Evolutionary conservation across 2,888 invertebrate species (phyloP).

Genomic region (Pristionchus arcanus): DNA sequence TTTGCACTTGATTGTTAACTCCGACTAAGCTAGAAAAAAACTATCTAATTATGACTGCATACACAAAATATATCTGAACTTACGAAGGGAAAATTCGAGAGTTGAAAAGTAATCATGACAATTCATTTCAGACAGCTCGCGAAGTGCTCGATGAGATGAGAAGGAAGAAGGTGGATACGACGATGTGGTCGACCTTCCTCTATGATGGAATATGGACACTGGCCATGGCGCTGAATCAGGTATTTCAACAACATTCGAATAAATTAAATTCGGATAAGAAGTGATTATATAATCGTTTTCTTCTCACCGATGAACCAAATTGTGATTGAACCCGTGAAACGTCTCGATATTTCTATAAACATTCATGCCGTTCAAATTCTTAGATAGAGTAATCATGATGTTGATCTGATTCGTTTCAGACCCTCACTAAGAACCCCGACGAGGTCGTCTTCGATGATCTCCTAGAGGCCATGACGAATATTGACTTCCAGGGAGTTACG

Average conservation of each 20-base stretch:
- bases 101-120: not conserved
- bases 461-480: slow-evolving; percentile 87
- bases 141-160: slow-evolving; percentile 59
- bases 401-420: not conserved
- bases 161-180: slow-evolving; percentile 83
- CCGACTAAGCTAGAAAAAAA: too few species aligned
- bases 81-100: too few species aligned
- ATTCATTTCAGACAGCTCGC: slow-evolving; percentile 58
- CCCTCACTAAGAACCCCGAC: slow-evolving; percentile 56
- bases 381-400: too few species aligned
- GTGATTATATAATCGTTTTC: too few species aligned
- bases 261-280: too few species aligned
- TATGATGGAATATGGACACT: slow-evolving; percentile 99
- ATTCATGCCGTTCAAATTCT: too few species aligned
- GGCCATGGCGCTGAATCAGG: slow-evolving; percentile 87
- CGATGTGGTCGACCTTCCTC: slow-evolving; percentile 89
- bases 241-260: too few species aligned
- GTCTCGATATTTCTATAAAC: too few species aligned
- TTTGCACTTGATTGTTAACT: not conserved
- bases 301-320: too few species aligned
- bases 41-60: too few species aligned
- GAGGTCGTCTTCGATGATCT: slow-evolving; percentile 64
- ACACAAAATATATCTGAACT: too few species aligned
- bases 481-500: slow-evolving; percentile 94
- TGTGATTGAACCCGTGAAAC: too few species aligned